Conservation (phyloP, 2,113 vertebrate genomes). For the Bungarus multicinctus region DNA sequence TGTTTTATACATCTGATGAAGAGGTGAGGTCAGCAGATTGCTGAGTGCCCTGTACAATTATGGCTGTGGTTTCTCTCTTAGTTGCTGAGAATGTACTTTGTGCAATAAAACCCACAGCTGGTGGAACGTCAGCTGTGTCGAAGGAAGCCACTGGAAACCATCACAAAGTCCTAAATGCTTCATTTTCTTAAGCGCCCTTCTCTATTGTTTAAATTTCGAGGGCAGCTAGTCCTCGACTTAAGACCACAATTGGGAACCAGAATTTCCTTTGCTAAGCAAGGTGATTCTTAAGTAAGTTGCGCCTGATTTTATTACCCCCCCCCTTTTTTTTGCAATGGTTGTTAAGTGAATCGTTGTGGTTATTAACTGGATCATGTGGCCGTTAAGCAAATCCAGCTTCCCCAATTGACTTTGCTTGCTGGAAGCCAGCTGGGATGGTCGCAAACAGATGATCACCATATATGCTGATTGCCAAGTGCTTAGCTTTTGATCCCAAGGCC, state of each 20-base stretch:
- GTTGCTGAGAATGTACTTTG: conserved; percentile 11
- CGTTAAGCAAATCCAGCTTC: too few relatives aligned
- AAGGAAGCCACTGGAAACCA: background rate
- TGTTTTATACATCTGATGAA: background rate
- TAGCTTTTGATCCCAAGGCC: too few relatives aligned
- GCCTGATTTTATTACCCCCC: background rate
- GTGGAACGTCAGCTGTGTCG: background rate
- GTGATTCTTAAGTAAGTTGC: background rate
- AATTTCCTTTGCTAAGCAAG: background rate
- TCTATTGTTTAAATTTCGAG: background rate
- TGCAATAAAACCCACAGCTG: background rate
- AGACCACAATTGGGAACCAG: background rate
- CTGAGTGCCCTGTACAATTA: conserved; percentile 28
- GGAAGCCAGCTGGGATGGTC: background rate
- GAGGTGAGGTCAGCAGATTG: background rate
- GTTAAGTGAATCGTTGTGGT: background rate
- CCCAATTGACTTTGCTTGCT: too few relatives aligned
- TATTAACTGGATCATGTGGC: too few relatives aligned
- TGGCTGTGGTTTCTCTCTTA: conserved; percentile 21
- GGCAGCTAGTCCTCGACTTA: background rate
- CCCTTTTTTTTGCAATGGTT: background rate
- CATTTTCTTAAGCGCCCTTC: background rate
- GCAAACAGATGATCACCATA: too few relatives aligned
- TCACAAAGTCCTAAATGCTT: background rate
- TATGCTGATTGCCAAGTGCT: too few relatives aligned